phyloP scores from a whole-genome alignment of 2,113 vertebrate genomes.

The Antennarius striatus region DNA sequence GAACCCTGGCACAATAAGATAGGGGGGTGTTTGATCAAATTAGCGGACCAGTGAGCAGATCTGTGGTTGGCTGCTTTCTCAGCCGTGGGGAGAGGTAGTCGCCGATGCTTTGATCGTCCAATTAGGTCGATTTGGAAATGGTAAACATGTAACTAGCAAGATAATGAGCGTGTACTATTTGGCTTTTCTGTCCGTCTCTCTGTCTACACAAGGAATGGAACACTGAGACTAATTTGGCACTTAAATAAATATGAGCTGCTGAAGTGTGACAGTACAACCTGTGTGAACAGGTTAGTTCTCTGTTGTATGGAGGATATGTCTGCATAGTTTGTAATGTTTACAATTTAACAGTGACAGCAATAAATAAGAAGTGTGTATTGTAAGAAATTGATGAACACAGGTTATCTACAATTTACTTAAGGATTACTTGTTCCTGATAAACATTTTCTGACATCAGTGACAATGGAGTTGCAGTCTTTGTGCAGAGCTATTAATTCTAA shows the following conservation, averaged over 20 bases:
- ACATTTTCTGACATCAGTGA: not conserved
- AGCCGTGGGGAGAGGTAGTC: conserved; percentile 30
- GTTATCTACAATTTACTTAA: not conserved
- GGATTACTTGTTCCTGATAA: not conserved
- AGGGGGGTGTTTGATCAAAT: conserved; percentile 44
- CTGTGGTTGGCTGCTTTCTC: conserved; percentile 29
- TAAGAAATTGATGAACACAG: not conserved
- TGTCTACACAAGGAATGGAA: conserved; percentile 41
- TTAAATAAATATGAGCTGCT: conserved; percentile 67
- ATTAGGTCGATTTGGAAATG: conserved; percentile 73
- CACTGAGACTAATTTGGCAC: conserved; percentile 63
- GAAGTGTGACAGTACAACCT: conserved; percentile 61
- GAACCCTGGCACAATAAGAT: conserved; percentile 2
- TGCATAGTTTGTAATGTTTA: conserved; percentile 28
- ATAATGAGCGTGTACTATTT: conserved; percentile 73
- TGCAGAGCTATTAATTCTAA: not conserved
- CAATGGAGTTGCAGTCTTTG: not conserved
- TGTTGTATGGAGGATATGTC: conserved; percentile 27
- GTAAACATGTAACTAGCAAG: conserved; percentile 72
- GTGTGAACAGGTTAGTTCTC: conserved; percentile 39
- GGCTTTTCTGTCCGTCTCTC: conserved; percentile 43
- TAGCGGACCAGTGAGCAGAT: conserved; percentile 37
- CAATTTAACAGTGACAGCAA: conserved; percentile 6
- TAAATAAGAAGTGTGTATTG: conserved; percentile 3
- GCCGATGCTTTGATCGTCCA: conserved; percentile 63